A percentile compares a stretch with the other conserved stretches of the same genome.
These are phyloP conservation scores for Pyralis farinalis DNA, from an alignment of 2,888 invertebrate genomes.

Conservation along the genomic window DNA sequence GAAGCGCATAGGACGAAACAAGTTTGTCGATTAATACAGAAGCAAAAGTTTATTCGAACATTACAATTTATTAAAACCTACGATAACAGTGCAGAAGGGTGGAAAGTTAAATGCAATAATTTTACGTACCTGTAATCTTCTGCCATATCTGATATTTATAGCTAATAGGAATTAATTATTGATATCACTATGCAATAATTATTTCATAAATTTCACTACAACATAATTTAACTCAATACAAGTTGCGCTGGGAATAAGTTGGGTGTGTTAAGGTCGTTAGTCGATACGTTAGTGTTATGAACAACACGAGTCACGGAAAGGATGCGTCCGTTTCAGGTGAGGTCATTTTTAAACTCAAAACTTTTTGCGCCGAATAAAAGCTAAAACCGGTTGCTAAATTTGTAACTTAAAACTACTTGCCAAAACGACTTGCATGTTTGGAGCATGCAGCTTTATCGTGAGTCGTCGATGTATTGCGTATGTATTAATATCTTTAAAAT, in stretches of 20 bases:
- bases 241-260: background rate
- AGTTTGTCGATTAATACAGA: no score
- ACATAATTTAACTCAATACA: background rate
- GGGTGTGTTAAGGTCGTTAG: background rate
- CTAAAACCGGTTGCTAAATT: slow-evolving; percentile 7
- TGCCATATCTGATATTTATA: background rate
- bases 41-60: no score
- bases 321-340: slow-evolving; percentile 1
- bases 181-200: background rate
- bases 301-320: background rate
- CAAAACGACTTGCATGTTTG: background rate
- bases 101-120: no score
- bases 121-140: slow-evolving; percentile 20
- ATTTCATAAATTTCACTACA: background rate
- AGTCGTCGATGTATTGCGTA: no score
- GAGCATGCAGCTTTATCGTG: no score
- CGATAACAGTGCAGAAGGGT: no score
- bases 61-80: no score
- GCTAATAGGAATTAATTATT: background rate
- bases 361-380: slow-evolving; percentile 4
- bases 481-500: no score
- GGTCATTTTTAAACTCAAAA: background rate
- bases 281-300: background rate
- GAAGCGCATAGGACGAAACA: no score
- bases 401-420: background rate